Percentiles rank a stretch among this genome's conserved stretches.
These are phyloP conservation scores for Oasisia sp. DNA, from an alignment of 2,888 invertebrate genomes.

Conservation along the genomic window DNA sequence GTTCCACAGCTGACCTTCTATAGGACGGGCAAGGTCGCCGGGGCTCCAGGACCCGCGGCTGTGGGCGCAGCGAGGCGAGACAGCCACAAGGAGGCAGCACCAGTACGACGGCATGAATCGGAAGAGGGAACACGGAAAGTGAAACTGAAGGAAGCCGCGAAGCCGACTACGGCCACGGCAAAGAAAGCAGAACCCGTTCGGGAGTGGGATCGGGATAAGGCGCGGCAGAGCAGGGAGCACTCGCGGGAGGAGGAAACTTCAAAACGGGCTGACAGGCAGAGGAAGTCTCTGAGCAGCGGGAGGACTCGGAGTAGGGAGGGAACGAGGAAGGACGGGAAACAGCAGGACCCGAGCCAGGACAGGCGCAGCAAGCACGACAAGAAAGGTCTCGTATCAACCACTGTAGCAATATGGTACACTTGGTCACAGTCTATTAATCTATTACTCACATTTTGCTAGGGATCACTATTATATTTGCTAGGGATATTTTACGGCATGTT, in stretches of 20 bases:
- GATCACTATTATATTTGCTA: too few species aligned
- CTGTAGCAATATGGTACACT: not conserved
- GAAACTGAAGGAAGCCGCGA: constrained; percentile 6
- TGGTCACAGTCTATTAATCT: not conserved
- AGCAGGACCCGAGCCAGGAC: not conserved
- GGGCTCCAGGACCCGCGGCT: not conserved
- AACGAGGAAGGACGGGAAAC: not conserved
- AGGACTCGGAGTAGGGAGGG: not conserved
- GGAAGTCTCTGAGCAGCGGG: not conserved
- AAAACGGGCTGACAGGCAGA: not conserved
- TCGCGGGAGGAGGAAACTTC: not conserved
- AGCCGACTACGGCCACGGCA: not conserved
- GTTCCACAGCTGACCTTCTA: constrained; percentile 24
- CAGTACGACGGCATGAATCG: not conserved
- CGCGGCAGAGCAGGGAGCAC: constrained; percentile 48
- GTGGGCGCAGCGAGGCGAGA: not conserved
- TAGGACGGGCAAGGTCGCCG: constrained; percentile 18
- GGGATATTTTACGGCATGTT: too few species aligned
- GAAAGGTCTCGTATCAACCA: not conserved
- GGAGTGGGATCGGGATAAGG: constrained; percentile 46
- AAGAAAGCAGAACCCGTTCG: constrained; percentile 31
- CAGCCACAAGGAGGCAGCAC: constrained; percentile 7
- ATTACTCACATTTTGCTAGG: too few species aligned
- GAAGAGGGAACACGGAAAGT: not conserved
- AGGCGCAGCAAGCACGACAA: not conserved